These are phyloP conservation scores for Myodes glareolus DNA, from an alignment of 2,113 vertebrate genomes.

Conservation along the genomic window DNA sequence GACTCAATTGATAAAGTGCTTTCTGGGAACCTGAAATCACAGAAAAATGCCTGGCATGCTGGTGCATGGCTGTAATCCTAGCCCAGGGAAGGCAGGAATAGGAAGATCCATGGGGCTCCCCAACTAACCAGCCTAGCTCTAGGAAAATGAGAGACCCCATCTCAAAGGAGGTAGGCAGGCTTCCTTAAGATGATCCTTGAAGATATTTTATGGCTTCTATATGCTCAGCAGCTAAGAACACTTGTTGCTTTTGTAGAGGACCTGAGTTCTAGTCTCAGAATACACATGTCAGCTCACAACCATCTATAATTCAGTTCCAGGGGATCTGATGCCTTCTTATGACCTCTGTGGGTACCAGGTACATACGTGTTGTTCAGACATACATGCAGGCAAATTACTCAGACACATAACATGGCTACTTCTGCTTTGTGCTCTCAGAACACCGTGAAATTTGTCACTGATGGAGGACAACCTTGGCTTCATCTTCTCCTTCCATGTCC, in stretches of 20 bases:
- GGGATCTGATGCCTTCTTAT: not conserved
- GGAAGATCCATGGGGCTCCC: too few relatives aligned
- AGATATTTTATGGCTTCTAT: too few relatives aligned
- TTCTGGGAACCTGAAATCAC: not conserved
- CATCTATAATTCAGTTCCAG: too few relatives aligned
- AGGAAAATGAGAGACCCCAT: not conserved
- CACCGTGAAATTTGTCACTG: fast-evolving
- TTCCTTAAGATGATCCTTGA: not conserved
- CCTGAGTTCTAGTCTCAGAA: not conserved
- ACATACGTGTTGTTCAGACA: too few relatives aligned
- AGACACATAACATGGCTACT: not conserved
- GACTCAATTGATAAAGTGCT: not conserved
- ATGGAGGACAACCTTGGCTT: fast-evolving
- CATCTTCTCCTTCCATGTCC: not conserved
- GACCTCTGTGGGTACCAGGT: not conserved
- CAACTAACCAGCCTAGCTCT: not conserved
- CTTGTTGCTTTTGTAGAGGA: not conserved
- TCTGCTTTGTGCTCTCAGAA: not conserved
- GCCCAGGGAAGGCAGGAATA: too few relatives aligned
- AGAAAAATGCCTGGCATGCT: not conserved
- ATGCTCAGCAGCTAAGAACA: not conserved
- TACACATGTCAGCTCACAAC: not conserved
- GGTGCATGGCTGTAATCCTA: not conserved
- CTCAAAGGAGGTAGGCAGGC: not conserved
- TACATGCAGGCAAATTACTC: not conserved